A percentile compares a stretch with the other conserved stretches of the same genome.
Evolutionary conservation across 2,797 vertebrate genomes (phyloP).

Genomic region (Trichosurus vulpecula): DNA sequence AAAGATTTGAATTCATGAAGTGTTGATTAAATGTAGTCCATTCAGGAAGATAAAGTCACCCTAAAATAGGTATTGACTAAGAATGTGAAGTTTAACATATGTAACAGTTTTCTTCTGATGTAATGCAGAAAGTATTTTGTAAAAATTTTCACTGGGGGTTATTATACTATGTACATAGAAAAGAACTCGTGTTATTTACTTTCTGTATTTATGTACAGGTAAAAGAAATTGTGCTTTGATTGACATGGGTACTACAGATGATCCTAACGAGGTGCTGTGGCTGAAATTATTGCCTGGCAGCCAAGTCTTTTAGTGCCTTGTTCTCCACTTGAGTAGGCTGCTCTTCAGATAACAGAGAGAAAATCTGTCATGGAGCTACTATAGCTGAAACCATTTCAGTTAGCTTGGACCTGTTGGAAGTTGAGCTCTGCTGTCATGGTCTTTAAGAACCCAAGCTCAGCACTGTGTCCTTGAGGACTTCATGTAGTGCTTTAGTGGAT

Average conservation of each 20-base stretch:
- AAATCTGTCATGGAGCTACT: background rate
- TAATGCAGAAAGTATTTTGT: background rate
- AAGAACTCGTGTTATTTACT: background rate
- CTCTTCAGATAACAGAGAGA: background rate
- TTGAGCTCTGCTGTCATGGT: background rate
- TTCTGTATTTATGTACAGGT: background rate
- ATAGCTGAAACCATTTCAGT: background rate
- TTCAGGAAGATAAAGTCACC: conserved; percentile 28
- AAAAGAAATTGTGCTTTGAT: background rate
- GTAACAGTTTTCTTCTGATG: background rate
- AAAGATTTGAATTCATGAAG: conserved; percentile 9
- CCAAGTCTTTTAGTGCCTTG: background rate
- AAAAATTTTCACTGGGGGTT: background rate
- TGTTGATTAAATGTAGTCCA: background rate
- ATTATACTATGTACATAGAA: background rate
- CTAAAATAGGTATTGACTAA: conserved; percentile 12
- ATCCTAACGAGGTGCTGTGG: background rate
- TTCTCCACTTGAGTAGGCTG: background rate
- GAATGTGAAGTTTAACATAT: background rate
- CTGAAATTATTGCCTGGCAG: background rate
- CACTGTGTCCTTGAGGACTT: background rate
- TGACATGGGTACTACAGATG: background rate
- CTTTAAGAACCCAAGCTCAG: background rate
- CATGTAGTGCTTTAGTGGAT: background rate
- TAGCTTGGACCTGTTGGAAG: background rate